A percentile compares a stretch with the other conserved stretches of the same genome.
Evolutionary conservation across 2,113 vertebrate genomes (phyloP).

Genomic region (Brienomyrus brachyistius): DNA sequence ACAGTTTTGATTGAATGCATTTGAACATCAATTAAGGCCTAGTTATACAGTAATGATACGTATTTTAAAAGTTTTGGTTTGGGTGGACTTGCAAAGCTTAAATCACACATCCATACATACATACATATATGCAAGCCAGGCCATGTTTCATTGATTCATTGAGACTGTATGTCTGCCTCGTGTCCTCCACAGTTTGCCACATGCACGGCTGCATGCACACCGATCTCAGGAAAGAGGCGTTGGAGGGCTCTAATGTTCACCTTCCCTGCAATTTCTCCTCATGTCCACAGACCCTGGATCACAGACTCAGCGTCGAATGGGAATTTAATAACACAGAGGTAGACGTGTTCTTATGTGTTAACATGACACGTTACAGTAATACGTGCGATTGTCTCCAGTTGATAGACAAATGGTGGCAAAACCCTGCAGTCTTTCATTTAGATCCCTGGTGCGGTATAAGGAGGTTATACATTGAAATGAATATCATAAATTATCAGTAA

Average conservation of each 20-base stretch:
- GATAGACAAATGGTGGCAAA: background rate
- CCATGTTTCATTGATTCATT: background rate
- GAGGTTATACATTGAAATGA: background rate
- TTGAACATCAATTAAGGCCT: background rate
- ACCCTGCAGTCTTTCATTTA: background rate
- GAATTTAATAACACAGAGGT: conserved; percentile 13
- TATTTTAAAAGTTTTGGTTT: background rate
- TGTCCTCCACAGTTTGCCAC: background rate
- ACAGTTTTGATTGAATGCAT: background rate
- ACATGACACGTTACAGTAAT: background rate
- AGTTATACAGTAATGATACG: background rate
- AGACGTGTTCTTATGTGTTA: background rate
- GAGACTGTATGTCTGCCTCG: background rate
- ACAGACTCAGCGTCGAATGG: conserved; percentile 19
- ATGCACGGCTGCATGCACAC: conserved; percentile 17
- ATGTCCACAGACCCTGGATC: conserved; percentile 7
- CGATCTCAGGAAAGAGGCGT: background rate
- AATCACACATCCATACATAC: background rate
- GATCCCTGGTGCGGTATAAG: background rate
- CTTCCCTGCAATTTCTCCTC: conserved; percentile 17
- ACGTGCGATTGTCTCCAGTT: background rate
- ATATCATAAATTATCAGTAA: background rate
- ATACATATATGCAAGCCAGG: background rate
- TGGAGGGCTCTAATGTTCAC: conserved; percentile 7
- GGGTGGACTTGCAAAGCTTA: background rate